These are phyloP conservation scores for Melanerpes aurifrons DNA, from an alignment of 2,113 vertebrate species.

Conservation along the genomic window DNA sequence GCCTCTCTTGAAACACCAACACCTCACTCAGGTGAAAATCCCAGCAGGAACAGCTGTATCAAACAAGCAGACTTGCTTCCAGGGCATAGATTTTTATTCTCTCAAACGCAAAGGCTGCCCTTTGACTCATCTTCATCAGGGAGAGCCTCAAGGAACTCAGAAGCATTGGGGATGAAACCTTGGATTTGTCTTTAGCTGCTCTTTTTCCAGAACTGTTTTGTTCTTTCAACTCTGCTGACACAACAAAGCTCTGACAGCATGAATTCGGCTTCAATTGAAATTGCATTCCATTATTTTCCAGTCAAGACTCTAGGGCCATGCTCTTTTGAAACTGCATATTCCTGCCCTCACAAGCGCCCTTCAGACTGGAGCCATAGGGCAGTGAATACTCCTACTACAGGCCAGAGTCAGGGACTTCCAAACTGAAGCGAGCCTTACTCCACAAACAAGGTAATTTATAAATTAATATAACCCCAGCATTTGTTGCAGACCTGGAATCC, in stretches of 20 bases:
- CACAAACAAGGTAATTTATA: background rate
- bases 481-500: background rate
- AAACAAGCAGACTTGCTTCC: background rate
- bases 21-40: background rate
- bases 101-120: background rate
- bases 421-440: background rate
- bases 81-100: background rate
- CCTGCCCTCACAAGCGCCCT: background rate
- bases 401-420: background rate
- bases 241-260: background rate
- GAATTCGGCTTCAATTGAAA: background rate
- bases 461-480: background rate
- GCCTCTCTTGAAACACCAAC: background rate
- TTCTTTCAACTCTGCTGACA: background rate
- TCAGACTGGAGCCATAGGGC: background rate
- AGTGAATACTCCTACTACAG: background rate
- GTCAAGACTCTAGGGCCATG: background rate
- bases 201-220: background rate
- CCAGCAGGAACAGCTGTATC: background rate
- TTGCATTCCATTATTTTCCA: background rate
- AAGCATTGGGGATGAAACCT: background rate
- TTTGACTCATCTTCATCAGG: background rate
- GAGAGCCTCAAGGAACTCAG: background rate
- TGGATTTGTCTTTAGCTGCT: background rate
- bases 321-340: background rate